Conservation (phyloP, 2,797 vertebrate species). For the Hirundo rustica region DNA sequence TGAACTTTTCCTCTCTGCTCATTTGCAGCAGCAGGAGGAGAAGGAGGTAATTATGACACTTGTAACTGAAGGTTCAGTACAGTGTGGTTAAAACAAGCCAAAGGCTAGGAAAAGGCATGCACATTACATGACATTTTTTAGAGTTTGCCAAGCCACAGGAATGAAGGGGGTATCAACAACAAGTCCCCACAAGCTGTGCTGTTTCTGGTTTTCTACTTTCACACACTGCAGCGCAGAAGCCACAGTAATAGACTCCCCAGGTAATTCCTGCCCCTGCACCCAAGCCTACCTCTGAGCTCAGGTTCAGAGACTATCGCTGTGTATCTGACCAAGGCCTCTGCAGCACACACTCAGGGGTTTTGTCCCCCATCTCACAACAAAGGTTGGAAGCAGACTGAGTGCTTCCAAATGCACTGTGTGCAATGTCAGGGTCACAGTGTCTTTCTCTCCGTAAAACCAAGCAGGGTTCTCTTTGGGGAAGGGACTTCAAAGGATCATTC, state of each 20-base stretch:
- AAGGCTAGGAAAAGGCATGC: not conserved
- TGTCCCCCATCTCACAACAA: not conserved
- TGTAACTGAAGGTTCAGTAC: not conserved
- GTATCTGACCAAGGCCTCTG: not conserved
- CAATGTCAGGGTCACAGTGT: not conserved
- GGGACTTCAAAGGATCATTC: not conserved
- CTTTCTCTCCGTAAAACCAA: not conserved
- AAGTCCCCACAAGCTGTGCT: not conserved
- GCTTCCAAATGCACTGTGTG: not conserved
- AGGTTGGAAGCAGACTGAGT: not conserved
- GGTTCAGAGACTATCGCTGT: accelerated
- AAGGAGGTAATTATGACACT: slow-evolving; percentile 7
- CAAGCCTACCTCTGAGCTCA: not conserved
- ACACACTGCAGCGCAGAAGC: not conserved
- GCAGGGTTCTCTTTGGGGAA: not conserved
- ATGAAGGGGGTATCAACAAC: not conserved
- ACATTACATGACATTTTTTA: not conserved
- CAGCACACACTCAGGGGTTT: not conserved
- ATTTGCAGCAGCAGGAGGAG: slow-evolving; percentile 39
- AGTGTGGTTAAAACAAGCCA: not conserved
- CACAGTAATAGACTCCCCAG: not conserved
- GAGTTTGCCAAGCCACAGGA: not conserved
- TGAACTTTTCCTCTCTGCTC: slow-evolving; percentile 43
- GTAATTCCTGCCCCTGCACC: not conserved
- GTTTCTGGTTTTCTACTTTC: not conserved